Evolutionary conservation across 2,888 invertebrate genomes (phyloP), one percentile per base, ranked within the genome.

Genomic region (Pandemis heparana): DNA sequence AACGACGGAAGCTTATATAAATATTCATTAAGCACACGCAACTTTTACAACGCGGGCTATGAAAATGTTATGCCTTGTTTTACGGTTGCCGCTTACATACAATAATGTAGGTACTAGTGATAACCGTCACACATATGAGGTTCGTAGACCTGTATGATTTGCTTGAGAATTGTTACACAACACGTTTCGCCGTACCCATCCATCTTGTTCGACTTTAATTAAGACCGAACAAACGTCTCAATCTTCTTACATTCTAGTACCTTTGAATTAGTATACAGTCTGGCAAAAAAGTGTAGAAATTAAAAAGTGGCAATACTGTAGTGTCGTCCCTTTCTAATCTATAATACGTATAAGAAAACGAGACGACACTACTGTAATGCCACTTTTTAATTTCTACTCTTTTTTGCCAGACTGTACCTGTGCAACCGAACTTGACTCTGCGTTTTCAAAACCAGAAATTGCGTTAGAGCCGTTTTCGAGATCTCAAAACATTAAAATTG

Each of bases 21-120:
- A 75, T 76, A 76, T 71, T 76, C 74, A 76, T 69, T 39, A 71
- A 41, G 18, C 48, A 8, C 56, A 71, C 71, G 68, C 53, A 60
- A 71, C 48, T 68, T 70, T 75, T 61, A 64, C 56, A 65, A 65
- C 68, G 5, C 43, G 14, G 39, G 59, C 61, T 59, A 32, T 68
- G 61, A 64, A 64, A 71, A 68, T 51, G 51, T 75, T 56, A 59
- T 48, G 51, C 18, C 41, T 23, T 18, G 73, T 73, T 64, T 70
- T 63, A 69, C 41, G 59, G 38, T 41, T 56, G 41, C 23, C 39
- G 46, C 38, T 46, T 46, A 46, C 43, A 32, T 46, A 46, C 43
- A 32, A 14, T 62, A 62, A 41, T n/a, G 41, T 62, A 43, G 14
- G 61, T 61, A 61, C n/a, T 16, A 60, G 14, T 2, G 16, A 39